Evolutionary conservation across 2,113 vertebrate genomes (phyloP).

Genomic region (Polyodon spathula): DNA sequence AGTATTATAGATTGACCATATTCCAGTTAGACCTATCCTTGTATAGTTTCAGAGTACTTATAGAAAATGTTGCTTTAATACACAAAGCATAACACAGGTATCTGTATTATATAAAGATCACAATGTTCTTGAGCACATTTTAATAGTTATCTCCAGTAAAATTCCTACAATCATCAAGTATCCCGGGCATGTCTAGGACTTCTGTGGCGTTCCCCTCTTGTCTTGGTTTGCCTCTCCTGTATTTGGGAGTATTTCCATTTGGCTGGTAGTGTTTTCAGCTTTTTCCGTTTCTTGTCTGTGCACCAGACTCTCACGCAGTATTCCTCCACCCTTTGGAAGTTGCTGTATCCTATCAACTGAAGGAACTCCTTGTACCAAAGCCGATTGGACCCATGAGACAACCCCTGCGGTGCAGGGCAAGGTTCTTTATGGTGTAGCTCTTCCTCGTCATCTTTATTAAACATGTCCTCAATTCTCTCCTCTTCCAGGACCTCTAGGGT

Average conservation of each 20-base stretch:
- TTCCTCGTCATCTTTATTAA: slow-evolving; percentile 47
- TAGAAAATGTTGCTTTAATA: no score
- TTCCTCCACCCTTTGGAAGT: slow-evolving; percentile 85
- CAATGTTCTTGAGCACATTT: no score
- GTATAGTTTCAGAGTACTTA: no score
- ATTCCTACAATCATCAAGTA: slow-evolving; percentile 44
- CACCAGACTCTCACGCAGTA: slow-evolving; percentile 97
- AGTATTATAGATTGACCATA: no score
- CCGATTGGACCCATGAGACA: slow-evolving; percentile 49
- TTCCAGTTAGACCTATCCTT: no score
- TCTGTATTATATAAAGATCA: no score
- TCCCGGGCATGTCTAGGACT: slow-evolving; percentile 68
- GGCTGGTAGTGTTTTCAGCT: slow-evolving; percentile 66
- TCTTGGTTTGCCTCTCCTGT: slow-evolving; percentile 61
- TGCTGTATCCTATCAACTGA: slow-evolving; percentile 86
- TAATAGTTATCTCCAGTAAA: not conserved
- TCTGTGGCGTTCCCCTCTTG: slow-evolving; percentile 64
- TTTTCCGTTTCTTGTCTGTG: slow-evolving; percentile 79
- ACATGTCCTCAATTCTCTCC: slow-evolving; percentile 63
- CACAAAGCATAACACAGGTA: no score
- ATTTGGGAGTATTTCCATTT: slow-evolving; percentile 68
- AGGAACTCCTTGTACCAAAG: slow-evolving; percentile 95
- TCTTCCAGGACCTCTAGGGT: slow-evolving; percentile 75
- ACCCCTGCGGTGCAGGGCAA: slow-evolving; percentile 46
- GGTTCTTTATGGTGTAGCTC: slow-evolving; percentile 54